These are phyloP conservation scores for Neostethus bicornis DNA, from an alignment of 2,797 vertebrate species.

Conservation along the genomic window DNA sequence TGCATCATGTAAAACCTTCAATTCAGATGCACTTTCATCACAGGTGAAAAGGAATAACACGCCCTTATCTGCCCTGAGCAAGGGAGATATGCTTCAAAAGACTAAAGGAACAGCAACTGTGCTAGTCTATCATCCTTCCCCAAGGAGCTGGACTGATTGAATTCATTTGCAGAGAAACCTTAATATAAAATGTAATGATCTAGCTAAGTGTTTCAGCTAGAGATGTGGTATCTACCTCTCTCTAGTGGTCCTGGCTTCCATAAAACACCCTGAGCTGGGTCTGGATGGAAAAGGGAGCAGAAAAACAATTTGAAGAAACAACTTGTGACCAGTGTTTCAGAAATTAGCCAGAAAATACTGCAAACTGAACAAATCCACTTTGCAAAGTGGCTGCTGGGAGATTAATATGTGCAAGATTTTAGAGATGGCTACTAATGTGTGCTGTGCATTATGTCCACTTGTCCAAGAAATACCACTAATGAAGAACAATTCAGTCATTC, in stretches of 20 bases:
- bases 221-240: slow-evolving; percentile 31
- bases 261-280: neutral
- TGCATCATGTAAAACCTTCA: slow-evolving; percentile 40
- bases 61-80: slow-evolving; percentile 20
- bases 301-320: slow-evolving; percentile 28
- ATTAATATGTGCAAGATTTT: slow-evolving; percentile 21
- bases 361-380: slow-evolving; percentile 52
- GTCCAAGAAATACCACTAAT: slow-evolving; percentile 31
- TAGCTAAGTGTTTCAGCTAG: slow-evolving; percentile 40
- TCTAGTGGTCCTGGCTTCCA: slow-evolving; percentile 13
- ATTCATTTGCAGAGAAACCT: slow-evolving; percentile 40
- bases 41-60: slow-evolving; percentile 41
- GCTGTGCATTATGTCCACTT: slow-evolving; percentile 57
- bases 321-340: slow-evolving; percentile 27
- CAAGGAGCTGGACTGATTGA: slow-evolving; percentile 36
- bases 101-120: slow-evolving; percentile 26
- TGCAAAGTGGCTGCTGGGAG: slow-evolving; percentile 35
- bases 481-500: slow-evolving; percentile 35
- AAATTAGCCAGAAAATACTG: slow-evolving; percentile 40
- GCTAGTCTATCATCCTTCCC: slow-evolving; percentile 31
- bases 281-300: slow-evolving; percentile 4
- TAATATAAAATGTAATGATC: slow-evolving; percentile 36
- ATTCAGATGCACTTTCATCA: slow-evolving; percentile 40
- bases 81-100: slow-evolving; percentile 30
- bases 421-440: slow-evolving; percentile 41